A percentile compares a stretch with the other conserved stretches of the same genome.
Evolutionary conservation across 1,140 invertebrate species (phyloP).

Genomic region (Neodiprion pinetum): DNA sequence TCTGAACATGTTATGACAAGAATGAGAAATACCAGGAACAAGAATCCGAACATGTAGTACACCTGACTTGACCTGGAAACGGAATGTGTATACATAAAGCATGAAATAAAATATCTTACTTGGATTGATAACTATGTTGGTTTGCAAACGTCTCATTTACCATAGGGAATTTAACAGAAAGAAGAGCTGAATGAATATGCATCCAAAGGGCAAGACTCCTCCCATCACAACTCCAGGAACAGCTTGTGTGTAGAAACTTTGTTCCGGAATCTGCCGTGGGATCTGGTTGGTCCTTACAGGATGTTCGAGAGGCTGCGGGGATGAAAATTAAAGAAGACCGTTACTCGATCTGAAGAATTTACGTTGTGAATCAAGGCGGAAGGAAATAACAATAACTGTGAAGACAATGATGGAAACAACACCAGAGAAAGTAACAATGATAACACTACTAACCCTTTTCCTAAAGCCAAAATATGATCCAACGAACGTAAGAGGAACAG

Average conservation of each 20-base stretch:
- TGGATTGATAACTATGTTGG: no score
- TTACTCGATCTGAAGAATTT: conserved; percentile 37
- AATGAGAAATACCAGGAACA: conserved; percentile 97
- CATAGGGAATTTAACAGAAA: conserved; percentile 99
- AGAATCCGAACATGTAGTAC: conserved; percentile 99
- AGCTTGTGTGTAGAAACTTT: conserved; percentile 96
- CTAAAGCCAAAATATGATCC: conserved; percentile 99
- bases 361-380: background rate
- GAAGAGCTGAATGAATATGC: conserved; percentile 99
- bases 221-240: conserved; percentile 95
- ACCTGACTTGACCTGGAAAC: conserved; percentile 78
- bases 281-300: conserved; percentile 99
- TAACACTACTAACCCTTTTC: conserved; percentile 77
- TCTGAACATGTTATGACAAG: conserved; percentile 98
- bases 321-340: conserved; percentile 17
- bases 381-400: background rate
- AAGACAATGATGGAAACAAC: background rate
- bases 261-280: conserved; percentile 96
- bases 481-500: conserved; percentile 95
- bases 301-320: conserved; percentile 85
- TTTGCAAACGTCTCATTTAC: conserved; percentile 58
- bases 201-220: conserved; percentile 97
- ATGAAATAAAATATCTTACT: no score
- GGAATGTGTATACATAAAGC: background rate
- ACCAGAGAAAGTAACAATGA: background rate